Percentiles rank a stretch among this genome's conserved stretches.
Conservation (phyloP, 2,797 vertebrate genomes). For the Sibirionetta formosa region DNA sequence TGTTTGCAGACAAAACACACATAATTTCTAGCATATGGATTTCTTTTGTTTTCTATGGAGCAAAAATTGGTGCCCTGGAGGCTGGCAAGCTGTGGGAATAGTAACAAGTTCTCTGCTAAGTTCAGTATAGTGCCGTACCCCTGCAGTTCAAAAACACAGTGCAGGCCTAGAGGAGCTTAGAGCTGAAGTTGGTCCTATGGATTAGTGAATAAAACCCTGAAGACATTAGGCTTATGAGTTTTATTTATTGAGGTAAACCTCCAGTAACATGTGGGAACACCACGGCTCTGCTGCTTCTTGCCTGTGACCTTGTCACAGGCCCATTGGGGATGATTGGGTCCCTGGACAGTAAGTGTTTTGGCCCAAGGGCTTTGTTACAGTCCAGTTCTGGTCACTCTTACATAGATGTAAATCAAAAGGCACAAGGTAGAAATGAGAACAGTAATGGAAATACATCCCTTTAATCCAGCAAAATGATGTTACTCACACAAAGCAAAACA, state of each 20-base stretch:
- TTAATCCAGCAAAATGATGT: conserved; percentile 40
- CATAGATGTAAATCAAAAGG: not conserved
- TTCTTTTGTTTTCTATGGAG: not conserved
- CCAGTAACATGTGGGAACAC: not conserved
- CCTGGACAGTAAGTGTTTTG: not conserved
- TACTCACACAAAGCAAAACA: conserved; percentile 20
- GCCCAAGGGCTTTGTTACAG: not conserved
- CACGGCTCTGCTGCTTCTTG: not conserved
- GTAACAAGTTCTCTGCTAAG: not conserved
- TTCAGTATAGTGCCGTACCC: not conserved
- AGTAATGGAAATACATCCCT: not conserved
- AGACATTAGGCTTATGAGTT: not conserved
- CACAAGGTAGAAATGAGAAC: not conserved
- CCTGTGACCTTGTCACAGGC: not conserved
- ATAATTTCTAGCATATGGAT: not conserved
- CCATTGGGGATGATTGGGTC: not conserved
- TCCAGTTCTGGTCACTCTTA: not conserved
- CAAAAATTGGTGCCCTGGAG: not conserved
- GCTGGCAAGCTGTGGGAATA: not conserved
- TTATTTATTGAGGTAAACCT: not conserved
- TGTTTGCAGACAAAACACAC: conserved; percentile 17
- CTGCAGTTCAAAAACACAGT: not conserved
- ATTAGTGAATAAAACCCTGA: not conserved
- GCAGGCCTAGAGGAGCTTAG: not conserved
- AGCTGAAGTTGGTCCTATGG: not conserved